phyloP scores from a whole-genome alignment of 2,888 invertebrate genomes.

The Melanchra persicariae region DNA sequence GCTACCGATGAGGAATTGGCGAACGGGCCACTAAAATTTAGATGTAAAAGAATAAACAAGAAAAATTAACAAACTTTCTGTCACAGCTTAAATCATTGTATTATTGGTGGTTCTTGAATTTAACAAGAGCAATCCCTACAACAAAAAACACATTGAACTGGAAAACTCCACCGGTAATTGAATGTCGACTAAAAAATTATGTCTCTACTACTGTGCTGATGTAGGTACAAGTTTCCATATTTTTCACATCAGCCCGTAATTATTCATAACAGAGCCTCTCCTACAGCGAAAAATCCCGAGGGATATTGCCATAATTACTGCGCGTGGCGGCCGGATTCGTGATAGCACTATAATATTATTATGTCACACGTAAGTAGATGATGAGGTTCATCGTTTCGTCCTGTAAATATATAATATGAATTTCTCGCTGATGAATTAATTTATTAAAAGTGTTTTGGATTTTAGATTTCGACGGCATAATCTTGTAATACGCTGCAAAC shows the following conservation, averaged over 20 bases:
- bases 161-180: neutral
- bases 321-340: slow-evolving; percentile 52
- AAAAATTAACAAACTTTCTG: too few species aligned
- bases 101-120: too few species aligned
- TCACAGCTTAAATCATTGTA: too few species aligned
- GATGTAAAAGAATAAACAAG: too few species aligned
- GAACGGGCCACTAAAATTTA: too few species aligned
- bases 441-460: neutral
- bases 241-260: slow-evolving; percentile 50
- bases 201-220: neutral
- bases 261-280: slow-evolving; percentile 50
- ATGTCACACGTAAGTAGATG: slow-evolving; percentile 27
- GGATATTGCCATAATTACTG: slow-evolving; percentile 49
- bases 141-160: too few species aligned
- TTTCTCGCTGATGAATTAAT: neutral
- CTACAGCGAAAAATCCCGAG: slow-evolving; percentile 46
- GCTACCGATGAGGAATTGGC: too few species aligned
- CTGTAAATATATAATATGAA: neutral
- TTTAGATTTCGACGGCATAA: neutral
- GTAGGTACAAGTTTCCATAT: slow-evolving; percentile 21
- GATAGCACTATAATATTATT: slow-evolving; percentile 48
- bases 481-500: neutral
- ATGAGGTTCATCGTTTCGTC: neutral
- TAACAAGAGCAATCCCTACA: too few species aligned
- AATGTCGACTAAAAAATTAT: neutral